Base-by-base conservation (phyloP, 1,140 invertebrate species). In the Thalassaphorura encarpata region DNA sequence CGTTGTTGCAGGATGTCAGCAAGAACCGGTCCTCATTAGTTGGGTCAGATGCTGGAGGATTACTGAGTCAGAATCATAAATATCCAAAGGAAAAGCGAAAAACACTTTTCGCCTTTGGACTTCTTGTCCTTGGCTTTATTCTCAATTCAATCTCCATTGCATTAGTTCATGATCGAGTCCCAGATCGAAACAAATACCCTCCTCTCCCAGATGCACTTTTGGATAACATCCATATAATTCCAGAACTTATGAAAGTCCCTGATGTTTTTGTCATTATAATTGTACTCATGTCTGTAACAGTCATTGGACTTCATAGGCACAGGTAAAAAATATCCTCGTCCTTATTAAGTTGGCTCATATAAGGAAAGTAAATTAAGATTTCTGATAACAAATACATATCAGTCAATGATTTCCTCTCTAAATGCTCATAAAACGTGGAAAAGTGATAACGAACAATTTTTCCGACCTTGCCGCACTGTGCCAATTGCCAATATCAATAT, bases 11-110 rank as follows among this genome's bases (percentile, higher is more conserved):
- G n/a, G n/a, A n/a, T n/a, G n/a, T n/a, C n/a, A n/a, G n/a, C n/a
- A n/a, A n/a, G n/a, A n/a, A n/a, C n/a, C n/a, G n/a, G n/a, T n/a
- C n/a, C n/a, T n/a, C n/a, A n/a, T 66, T 86, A 5, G 71, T 85
- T 27, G 80, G 80, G 50, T 75, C 80, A 3, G 77, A 80, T 0
- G 67, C 67, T 55, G 59, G 62, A 21, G 16, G 55, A 39, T 61
- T 11, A 36, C n/a, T n/a, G 33, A 36, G 11, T 11, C 33, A 36
- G 11, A 36, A 11, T n/a, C 26, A 23, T 42, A 43, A 58, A 39
- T 69, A 66, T 41, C 67, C 64, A 15, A 62, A 66, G 39, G 68
- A 69, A 41, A 68, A 66, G 43, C 60, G 54, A 51, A 69, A 69
- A 52, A 68, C 68, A 13, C 39, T 67, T 2, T 4, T 70, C 11